A percentile compares a stretch with the other conserved stretches of the same genome.
These are phyloP conservation scores for Orchestes rusci DNA, from an alignment of 2,888 invertebrate genomes.

Conservation along the genomic window DNA sequence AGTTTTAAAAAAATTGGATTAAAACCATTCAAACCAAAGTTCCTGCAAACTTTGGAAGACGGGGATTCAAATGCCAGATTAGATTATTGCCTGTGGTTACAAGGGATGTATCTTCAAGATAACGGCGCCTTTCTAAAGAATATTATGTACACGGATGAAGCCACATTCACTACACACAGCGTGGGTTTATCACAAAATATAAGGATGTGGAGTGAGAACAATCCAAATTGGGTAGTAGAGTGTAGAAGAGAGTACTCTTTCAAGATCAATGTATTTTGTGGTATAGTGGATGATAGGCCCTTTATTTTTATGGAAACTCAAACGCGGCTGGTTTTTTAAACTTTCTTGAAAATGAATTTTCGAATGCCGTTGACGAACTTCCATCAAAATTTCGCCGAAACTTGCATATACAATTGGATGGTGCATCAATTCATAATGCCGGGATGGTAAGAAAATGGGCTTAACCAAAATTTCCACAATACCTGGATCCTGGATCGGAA, in stretches of 20 bases:
- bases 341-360: neutral
- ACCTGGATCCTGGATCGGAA: slow-evolving; percentile 1
- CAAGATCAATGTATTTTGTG: neutral
- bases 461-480: neutral
- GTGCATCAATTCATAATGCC: neutral
- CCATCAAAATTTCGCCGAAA: neutral
- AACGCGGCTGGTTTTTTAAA: neutral
- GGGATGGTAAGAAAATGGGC: neutral
- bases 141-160: neutral
- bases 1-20: neutral
- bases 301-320: neutral
- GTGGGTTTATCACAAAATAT: neutral
- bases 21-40: neutral
- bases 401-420: neutral
- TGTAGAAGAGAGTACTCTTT: neutral
- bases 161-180: neutral
- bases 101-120: neutral
- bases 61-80: neutral
- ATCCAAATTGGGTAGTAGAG: neutral
- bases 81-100: neutral
- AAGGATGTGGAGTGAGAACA: neutral
- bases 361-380: neutral
- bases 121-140: neutral
- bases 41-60: neutral
- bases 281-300: neutral